Evolutionary conservation across 2,113 vertebrate genomes (phyloP), one percentile per base, ranked within the genome.

Genomic region (Stigmatopora nigra): DNA sequence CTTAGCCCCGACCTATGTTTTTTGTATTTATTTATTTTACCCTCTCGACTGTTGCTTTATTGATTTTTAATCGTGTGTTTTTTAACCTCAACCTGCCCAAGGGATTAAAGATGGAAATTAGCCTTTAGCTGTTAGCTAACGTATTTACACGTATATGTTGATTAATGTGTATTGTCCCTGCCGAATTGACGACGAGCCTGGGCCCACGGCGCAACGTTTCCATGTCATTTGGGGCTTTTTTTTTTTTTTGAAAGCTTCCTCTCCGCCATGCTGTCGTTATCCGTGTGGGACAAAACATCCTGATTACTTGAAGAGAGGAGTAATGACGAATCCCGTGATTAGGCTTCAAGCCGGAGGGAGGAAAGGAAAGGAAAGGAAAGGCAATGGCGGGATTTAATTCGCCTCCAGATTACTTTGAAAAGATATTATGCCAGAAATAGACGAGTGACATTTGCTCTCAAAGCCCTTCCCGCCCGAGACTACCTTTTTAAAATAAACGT

Each of bases 231-330:
- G 68, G 35, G 78, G 61, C 72, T 76, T 62, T 31, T 31, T 31
- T 62, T 31, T 31, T 31, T 31, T 31, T 74, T 70, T 70, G 72
- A 1, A 65, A 74, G 64, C 68, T 61, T 49, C 57, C 76, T 84
- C 67, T 70, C 78, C 70, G 77, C 78, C 68, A 71, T 76, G 77
- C 78, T 80, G 77, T 83, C 80, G 80, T 84, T 65, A 61, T 77
- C 73, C 72, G 61, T 41, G 7, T 65, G 17, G 58, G 56, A 64
- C 73, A 82, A 78, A 80, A 77, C 75, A 10, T 10, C 15, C 84
- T 77, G 78, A 82, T 84, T 77, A 62, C 71, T 62, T 64, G 46
- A 57, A 61, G 64, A 78, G 75, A 61, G 51, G 66, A 73, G 65
- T 4, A 59, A 68, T 75, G 64, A 66, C 73, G 67, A 66, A 77